Conservation (phyloP, 2,888 invertebrate genomes). For the Eupithecia subfuscata region DNA sequence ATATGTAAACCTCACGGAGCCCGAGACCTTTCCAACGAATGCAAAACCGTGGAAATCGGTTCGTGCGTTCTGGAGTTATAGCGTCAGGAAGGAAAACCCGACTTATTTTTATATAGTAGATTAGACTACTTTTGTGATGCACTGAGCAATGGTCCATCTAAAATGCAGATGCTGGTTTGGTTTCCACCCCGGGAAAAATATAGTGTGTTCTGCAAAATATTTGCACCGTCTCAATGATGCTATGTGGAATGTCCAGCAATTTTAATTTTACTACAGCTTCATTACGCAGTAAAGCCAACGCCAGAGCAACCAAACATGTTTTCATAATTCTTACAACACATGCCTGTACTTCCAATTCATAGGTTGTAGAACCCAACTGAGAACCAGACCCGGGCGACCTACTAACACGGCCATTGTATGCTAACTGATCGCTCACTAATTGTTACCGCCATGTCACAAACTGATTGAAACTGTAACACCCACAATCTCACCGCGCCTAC, state of each 20-base stretch:
- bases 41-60: no score
- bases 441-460: constrained; percentile 50
- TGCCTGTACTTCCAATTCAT: constrained; percentile 18
- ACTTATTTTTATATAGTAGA: no score
- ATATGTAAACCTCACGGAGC: no score
- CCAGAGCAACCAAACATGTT: constrained; percentile 25
- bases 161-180: no score
- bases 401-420: constrained; percentile 69
- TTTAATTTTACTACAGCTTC: neutral
- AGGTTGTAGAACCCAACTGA: constrained; percentile 23
- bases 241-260: neutral
- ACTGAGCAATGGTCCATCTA: no score
- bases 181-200: no score
- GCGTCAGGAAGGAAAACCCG: no score
- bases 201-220: no score
- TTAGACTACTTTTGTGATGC: no score
- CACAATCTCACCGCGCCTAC: constrained; percentile 38
- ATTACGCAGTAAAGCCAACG: neutral
- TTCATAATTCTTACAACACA: constrained; percentile 40
- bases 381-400: constrained; percentile 57
- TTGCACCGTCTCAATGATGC: neutral
- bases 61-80: no score
- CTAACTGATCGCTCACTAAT: constrained; percentile 63
- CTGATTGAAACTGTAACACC: constrained; percentile 49
- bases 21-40: no score